Conservation (phyloP, 2,888 invertebrate genomes). For the Pheosia tremula region DNA sequence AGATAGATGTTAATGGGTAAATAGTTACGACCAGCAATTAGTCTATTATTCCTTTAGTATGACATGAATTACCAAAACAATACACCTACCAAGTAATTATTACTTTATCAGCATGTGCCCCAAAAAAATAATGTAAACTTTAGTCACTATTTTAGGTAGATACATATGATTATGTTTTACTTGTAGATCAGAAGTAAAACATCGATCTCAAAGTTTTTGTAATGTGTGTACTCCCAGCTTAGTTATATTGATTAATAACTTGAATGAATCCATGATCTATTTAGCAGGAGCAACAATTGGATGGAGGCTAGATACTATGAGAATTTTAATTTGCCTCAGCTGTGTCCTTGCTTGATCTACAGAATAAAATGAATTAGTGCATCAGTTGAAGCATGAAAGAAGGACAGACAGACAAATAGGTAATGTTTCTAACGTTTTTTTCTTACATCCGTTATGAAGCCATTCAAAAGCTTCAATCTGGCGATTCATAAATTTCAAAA, state of each 20-base stretch:
- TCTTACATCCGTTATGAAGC: not conserved
- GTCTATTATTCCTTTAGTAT: slow-evolving; percentile 19
- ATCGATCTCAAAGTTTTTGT: too few relatives aligned
- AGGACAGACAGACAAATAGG: not conserved
- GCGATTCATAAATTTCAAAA: slow-evolving; percentile 2
- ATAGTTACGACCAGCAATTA: slow-evolving; percentile 25
- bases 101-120: not conserved
- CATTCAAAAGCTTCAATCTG: not conserved
- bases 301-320: too few relatives aligned
- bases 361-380: not conserved
- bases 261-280: too few relatives aligned
- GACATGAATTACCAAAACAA: slow-evolving; percentile 22
- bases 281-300: too few relatives aligned
- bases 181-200: too few relatives aligned
- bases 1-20: slow-evolving; percentile 31
- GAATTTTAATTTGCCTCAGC: too few relatives aligned
- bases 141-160: too few relatives aligned
- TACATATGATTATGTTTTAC: too few relatives aligned
- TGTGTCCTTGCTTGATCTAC: slow-evolving; percentile 3
- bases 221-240: too few relatives aligned
- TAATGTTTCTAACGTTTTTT: not conserved
- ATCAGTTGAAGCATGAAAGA: not conserved
- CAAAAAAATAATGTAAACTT: not conserved
- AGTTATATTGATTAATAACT: too few relatives aligned
- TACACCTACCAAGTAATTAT: not conserved